Percentiles rank a stretch among this genome's conserved stretches.
Conservation (phyloP, 2,797 vertebrate genomes). For the Tauraco hartlaubi region DNA sequence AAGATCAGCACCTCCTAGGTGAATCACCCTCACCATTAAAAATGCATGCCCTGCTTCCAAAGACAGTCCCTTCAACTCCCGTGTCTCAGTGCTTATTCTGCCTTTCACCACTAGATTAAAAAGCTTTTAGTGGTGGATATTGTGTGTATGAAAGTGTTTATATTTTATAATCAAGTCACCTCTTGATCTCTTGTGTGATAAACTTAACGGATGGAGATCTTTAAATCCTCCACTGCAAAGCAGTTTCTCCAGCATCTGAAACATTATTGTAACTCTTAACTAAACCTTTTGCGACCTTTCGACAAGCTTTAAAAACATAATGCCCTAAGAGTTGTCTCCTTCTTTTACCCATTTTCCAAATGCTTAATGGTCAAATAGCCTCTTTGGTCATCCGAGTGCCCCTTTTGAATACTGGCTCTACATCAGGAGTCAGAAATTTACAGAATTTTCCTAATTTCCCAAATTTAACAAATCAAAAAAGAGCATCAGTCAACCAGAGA, state of each 20-base stretch:
- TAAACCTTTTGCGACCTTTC: background rate
- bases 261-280: conserved; percentile 6
- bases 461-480: background rate
- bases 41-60: conserved; percentile 17
- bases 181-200: conserved; percentile 29
- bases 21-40: background rate
- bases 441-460: background rate
- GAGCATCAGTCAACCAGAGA: background rate
- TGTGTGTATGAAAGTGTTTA: background rate
- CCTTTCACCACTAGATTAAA: conserved; percentile 25
- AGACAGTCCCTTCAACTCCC: background rate
- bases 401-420: background rate
- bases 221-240: conserved; percentile 14
- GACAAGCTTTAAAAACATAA: background rate
- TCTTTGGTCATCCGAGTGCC: background rate
- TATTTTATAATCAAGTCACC: conserved; percentile 46
- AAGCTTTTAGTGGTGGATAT: conserved; percentile 49
- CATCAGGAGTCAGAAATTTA: background rate
- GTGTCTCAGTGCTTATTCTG: background rate
- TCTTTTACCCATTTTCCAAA: background rate
- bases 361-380: background rate
- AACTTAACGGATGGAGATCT: conserved; percentile 26
- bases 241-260: conserved; percentile 19
- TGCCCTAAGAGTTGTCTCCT: background rate
- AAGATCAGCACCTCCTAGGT: background rate